Evolutionary conservation across 2,888 invertebrate genomes (phyloP).

Genomic region (Gortyna flavago): DNA sequence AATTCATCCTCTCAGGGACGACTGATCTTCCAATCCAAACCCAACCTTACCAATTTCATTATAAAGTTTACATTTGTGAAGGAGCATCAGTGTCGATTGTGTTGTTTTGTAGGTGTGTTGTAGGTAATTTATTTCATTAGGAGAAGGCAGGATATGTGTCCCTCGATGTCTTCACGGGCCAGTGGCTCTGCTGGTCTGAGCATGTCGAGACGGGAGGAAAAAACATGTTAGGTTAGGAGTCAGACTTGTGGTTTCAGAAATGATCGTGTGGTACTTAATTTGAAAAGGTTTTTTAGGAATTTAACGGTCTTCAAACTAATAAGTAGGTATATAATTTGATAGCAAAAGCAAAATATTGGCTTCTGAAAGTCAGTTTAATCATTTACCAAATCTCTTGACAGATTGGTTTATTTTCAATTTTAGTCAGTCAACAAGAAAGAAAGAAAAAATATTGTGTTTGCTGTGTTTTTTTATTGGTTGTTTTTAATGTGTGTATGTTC

Average conservation of each 20-base stretch:
- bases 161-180: slow-evolving; percentile 88
- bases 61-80: slow-evolving; percentile 60
- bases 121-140: slow-evolving; percentile 88
- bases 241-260: slow-evolving; percentile 26
- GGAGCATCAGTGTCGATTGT: slow-evolving; percentile 49
- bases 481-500: not conserved
- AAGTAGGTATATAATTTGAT: not conserved
- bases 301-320: not conserved
- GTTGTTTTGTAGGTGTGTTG: slow-evolving; percentile 63
- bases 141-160: slow-evolving; percentile 89
- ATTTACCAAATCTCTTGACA: not conserved
- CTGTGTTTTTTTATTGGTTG: not conserved
- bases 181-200: slow-evolving; percentile 80
- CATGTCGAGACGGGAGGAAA: slow-evolving; percentile 86
- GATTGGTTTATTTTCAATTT: not conserved
- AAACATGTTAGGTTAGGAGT: slow-evolving; percentile 75
- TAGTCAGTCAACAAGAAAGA: not conserved
- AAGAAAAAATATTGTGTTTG: no score
- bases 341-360: not conserved
- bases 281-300: not conserved
- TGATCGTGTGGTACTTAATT: not conserved
- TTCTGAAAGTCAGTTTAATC: not conserved
- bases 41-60: slow-evolving; percentile 14
- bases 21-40: slow-evolving; percentile 42
- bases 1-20: slow-evolving; percentile 78